Percentiles rank a stretch among this genome's conserved stretches.
phyloP scores from a whole-genome alignment of 2,888 invertebrate species.

The Microplitis manilae region DNA sequence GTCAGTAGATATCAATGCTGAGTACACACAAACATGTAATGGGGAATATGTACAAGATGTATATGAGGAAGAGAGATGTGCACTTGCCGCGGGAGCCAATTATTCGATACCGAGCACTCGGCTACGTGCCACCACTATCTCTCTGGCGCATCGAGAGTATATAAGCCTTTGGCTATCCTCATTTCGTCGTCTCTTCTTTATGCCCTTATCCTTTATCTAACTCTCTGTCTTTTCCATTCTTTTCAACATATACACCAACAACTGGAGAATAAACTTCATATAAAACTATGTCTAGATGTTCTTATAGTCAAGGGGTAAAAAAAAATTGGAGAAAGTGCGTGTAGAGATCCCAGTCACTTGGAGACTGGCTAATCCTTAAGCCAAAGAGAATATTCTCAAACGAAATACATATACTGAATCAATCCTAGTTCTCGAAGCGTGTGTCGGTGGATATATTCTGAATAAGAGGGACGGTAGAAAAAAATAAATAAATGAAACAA shows the following conservation, averaged over 20 bases:
- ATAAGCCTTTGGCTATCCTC: conserved; percentile 59
- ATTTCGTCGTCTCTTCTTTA: conserved; percentile 50
- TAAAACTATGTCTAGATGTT: too few relatives aligned
- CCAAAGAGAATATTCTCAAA: conserved; percentile 31
- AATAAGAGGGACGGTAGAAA: conserved; percentile 19
- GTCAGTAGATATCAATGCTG: conserved; percentile 58
- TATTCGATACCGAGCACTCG: conserved; percentile 69
- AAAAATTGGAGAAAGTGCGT: not conserved
- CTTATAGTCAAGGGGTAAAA: too few relatives aligned
- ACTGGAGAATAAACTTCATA: not conserved
- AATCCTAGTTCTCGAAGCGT: conserved; percentile 19
- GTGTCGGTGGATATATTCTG: conserved; percentile 11
- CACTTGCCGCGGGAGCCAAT: conserved; percentile 72
- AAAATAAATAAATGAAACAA: conserved; percentile 17
- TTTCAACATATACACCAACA: conserved; percentile 29
- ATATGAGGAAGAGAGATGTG: conserved; percentile 62
- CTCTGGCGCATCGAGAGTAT: conserved; percentile 62
- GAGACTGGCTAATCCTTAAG: conserved; percentile 33
- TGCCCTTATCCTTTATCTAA: conserved; percentile 47
- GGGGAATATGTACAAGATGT: conserved; percentile 1
- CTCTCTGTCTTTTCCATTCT: conserved; percentile 42
- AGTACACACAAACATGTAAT: conserved; percentile 66
- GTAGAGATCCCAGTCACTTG: conserved; percentile 32
- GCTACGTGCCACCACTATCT: conserved; percentile 51
- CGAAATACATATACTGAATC: conserved; percentile 38